Percentiles rank a stretch among this genome's conserved stretches.
phyloP scores from a whole-genome alignment of 2,888 invertebrate species.

The Macrosoma leucophasiata region DNA sequence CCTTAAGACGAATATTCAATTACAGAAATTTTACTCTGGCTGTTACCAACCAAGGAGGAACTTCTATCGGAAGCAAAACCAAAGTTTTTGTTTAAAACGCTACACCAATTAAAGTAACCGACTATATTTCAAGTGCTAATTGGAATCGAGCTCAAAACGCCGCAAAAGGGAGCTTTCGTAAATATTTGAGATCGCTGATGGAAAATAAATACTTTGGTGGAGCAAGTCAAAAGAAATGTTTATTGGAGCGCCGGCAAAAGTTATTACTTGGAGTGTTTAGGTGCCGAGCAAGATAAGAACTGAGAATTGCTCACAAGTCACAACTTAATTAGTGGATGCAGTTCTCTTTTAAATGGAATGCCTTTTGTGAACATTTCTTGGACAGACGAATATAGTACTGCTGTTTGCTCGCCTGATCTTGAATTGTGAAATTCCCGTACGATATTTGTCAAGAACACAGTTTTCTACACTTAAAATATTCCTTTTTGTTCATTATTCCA shows the following conservation, averaged over 20 bases:
- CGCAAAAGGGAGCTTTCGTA: constrained; percentile 28
- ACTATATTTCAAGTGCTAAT: constrained; percentile 25
- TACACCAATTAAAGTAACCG: constrained; percentile 31
- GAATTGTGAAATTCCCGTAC: no score
- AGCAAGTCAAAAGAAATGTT: constrained; percentile 32
- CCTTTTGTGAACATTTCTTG: no score
- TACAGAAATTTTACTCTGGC: no score
- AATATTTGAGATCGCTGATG: constrained; percentile 46
- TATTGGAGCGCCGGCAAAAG: constrained; percentile 24
- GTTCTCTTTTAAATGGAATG: neutral
- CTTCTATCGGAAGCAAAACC: no score
- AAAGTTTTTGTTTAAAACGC: no score
- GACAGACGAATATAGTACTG: no score
- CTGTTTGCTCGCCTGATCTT: no score
- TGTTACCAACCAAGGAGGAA: no score
- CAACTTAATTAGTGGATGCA: constrained; percentile 7
- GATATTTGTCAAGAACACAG: no score
- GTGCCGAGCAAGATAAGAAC: constrained; percentile 13
- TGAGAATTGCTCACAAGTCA: neutral
- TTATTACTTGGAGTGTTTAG: constrained; percentile 18
- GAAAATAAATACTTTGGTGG: constrained; percentile 37
- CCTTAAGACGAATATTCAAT: no score
- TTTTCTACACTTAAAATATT: no score
- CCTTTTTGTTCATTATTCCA: no score
- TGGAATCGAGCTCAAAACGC: constrained; percentile 31